Evolutionary conservation across 2,113 vertebrate genomes (phyloP), one percentile per base, ranked within the genome.

Genomic region (Lates calcarifer): DNA sequence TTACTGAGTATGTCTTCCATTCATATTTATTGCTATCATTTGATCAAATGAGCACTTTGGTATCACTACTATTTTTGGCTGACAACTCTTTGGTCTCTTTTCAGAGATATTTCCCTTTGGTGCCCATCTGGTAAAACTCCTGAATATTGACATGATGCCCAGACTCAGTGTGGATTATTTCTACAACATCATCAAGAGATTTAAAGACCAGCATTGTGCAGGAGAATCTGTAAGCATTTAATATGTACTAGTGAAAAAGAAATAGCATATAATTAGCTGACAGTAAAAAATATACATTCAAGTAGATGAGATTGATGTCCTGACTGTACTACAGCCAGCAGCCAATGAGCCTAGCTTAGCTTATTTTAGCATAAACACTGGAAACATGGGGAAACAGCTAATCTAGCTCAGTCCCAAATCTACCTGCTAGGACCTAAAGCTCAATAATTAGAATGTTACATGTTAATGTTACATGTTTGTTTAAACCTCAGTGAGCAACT

Each of bases 91-190:
- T 81, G 26, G 24, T 74, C 53, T 81, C 24, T 10, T 82, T 76
- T 67, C 80, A 94, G 93, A 81, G 26, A 1, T 84, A 0, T 83
- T 92, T 72, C 92, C 92, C 20, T 81, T 89, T 31, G 18, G 11
- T 26, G 1, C 0, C 11, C 37, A 2, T 14, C 66, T 93, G 28
- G 0, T 89, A 1, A 74, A 74, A 0, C 68, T 81, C 15, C 47
- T 93, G 2, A 58, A 56, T 7, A 4, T 93, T n/a, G 63, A 86
- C 0, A 0, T 89, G 0, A 26, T 93, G 0, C 8, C 74, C 28
- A 80, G 14, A 57, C 0, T 0, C 18, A 88, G 78, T n/a, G 0
- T 90, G 28, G 61, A 91, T 14, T 91, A 65, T 64, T 93, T 91
- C 66, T 85, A 72, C 37, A 64, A 79, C 20, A 41, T 91, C 51